A percentile compares a stretch with the other conserved stretches of the same genome.
Conservation (phyloP, 2,888 invertebrate genomes). For the Agelastica alni region DNA sequence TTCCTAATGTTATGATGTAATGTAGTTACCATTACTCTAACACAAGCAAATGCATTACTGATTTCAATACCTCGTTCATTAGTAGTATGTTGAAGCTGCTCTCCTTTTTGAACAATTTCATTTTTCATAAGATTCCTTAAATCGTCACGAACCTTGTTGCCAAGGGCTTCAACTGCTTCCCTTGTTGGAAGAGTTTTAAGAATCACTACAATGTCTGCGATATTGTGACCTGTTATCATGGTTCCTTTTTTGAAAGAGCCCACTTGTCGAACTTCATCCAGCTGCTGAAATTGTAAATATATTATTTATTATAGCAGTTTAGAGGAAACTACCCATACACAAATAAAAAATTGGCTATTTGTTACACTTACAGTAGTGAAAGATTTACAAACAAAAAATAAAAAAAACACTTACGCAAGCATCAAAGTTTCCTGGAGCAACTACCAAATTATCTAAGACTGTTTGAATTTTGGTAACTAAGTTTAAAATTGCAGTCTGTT, state of each 20-base stretch:
- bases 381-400: no score
- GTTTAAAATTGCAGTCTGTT: constrained; percentile 90
- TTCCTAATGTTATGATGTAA: constrained; percentile 92
- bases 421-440: constrained; percentile 91
- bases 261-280: constrained; percentile 94
- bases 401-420: constrained; percentile 96
- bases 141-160: constrained; percentile 85
- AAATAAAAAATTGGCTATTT: no score
- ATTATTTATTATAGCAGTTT: no score
- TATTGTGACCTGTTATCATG: constrained; percentile 92
- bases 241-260: constrained; percentile 98
- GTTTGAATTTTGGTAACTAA: constrained; percentile 94
- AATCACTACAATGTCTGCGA: constrained; percentile 96
- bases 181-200: constrained; percentile 94
- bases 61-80: constrained; percentile 89
- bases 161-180: constrained; percentile 91
- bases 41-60: constrained; percentile 80
- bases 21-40: constrained; percentile 90
- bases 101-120: constrained; percentile 66
- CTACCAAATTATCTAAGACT: constrained; percentile 91
- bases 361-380: no score
- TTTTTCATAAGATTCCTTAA: constrained; percentile 74
- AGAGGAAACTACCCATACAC: no score
- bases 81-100: constrained; percentile 60
- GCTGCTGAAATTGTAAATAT: constrained; percentile 65